phyloP scores from a whole-genome alignment of 1,140 invertebrate genomes.

The Brachionus rubens region DNA sequence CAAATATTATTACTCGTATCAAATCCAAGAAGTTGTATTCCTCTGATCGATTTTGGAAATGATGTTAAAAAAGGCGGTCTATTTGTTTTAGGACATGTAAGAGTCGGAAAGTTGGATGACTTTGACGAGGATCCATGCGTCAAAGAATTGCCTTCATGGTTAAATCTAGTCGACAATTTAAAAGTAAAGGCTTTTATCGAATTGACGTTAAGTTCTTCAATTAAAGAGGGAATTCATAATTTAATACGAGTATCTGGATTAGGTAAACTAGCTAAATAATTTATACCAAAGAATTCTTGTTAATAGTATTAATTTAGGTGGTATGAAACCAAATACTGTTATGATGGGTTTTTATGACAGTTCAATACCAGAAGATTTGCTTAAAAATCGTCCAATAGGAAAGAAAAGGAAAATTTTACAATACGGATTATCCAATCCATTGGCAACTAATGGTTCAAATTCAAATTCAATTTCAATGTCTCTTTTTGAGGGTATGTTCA shows the following conservation, averaged over 20 bases:
- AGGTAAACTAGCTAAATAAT: background rate
- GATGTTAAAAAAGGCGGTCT: conserved; percentile 96
- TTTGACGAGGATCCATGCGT: conserved; percentile 59
- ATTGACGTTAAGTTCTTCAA: conserved; percentile 76
- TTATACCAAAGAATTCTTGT: background rate
- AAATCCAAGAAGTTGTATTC: conserved; percentile 81
- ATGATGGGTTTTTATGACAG: conserved; percentile 73
- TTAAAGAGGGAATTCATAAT: conserved; percentile 86
- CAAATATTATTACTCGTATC: conserved; percentile 89
- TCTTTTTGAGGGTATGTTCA: background rate
- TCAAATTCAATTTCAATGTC: background rate
- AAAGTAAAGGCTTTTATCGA: conserved; percentile 95
- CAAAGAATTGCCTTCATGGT: conserved; percentile 78
- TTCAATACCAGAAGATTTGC: conserved; percentile 47
- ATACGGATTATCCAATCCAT: background rate
- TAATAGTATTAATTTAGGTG: conserved; percentile 64
- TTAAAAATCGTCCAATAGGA: conserved; percentile 9
- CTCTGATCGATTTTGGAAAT: conserved; percentile 93
- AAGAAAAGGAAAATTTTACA: conserved; percentile 20
- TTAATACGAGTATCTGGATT: conserved; percentile 84
- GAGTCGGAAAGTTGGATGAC: conserved; percentile 61
- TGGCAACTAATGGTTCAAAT: background rate
- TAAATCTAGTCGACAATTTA: conserved; percentile 78
- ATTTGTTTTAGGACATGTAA: conserved; percentile 88
- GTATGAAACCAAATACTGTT: conserved; percentile 98